A percentile compares a stretch with the other conserved stretches of the same genome.
phyloP scores from a whole-genome alignment of 2,888 invertebrate species.

The Laspeyria flexula region DNA sequence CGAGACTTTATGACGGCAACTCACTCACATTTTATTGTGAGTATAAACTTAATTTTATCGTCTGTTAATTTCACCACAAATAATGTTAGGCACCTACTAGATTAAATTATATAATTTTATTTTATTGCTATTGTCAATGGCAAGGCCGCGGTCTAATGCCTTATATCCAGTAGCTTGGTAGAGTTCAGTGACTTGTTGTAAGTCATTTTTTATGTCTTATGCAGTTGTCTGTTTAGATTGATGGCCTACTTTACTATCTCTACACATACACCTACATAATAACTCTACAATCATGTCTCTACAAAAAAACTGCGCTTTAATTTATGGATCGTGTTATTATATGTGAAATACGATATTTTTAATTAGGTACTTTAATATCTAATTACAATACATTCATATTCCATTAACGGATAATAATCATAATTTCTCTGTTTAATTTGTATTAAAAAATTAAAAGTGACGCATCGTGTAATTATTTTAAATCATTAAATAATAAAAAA shows the following conservation, averaged over 20 bases:
- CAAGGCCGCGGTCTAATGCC: conserved; percentile 65
- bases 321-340: too few species aligned
- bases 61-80: conserved; percentile 86
- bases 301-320: background rate
- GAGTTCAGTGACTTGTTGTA: conserved; percentile 51
- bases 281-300: background rate
- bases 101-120: conserved; percentile 79
- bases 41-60: conserved; percentile 86
- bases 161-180: conserved; percentile 48
- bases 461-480: too few species aligned
- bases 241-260: conserved; percentile 11
- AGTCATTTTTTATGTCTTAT: conserved; percentile 15
- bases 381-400: too few species aligned
- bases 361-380: too few species aligned
- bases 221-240: conserved; percentile 9
- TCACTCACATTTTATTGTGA: conserved; percentile 86
- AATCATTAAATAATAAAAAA: too few species aligned
- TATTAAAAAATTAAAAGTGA: too few species aligned
- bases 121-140: conserved; percentile 73
- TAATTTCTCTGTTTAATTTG: too few species aligned
- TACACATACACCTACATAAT: background rate
- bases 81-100: conserved; percentile 78
- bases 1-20: conserved; percentile 86
- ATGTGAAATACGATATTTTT: too few species aligned
- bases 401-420: too few species aligned